Evolutionary conservation across 2,888 invertebrate genomes (phyloP), one percentile per base, ranked within the genome.

Genomic region (Pegoplata infirma): DNA sequence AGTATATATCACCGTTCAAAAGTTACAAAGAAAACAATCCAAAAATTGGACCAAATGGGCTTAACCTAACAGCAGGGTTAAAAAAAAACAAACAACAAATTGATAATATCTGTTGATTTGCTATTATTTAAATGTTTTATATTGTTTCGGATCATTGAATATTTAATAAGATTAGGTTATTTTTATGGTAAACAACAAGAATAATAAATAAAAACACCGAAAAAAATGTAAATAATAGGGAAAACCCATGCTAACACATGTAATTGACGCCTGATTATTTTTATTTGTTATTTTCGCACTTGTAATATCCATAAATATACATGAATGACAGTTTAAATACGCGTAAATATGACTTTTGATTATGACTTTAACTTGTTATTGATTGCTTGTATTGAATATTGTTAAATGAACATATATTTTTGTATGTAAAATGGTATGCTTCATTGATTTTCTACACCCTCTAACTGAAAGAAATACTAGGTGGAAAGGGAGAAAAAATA

Each of bases 261-360:
- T 83, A 83, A 79, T 76, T 72, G 80, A 84, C 83, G 85, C 86
- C 84, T 85, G 82, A n/a, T 80, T 82, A 66, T 63, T 63, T 73
- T 56, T 66, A 77, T 55, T 49, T 47, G 14, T 73, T 47, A 25
- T 40, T n/a, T 14, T 66, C 25, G 36, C 61, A 61, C 67, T 75
- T 75, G n/a, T n/a, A 53, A 47, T 61, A 61, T 55, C 53, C 14
- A 55, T 47, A 66, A 59, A 32, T 58, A 67, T n/a, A n/a, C n/a
- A n/a, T 67, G 44, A 59, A 51, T 44, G 36, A 73, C 61, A 28
- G 16, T 14, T n/a, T 16, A 40, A 40, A 36, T 47, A 64, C 58
- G 53, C 61, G 36, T 59, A 25, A 74, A 67, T 40, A 23, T 53
- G 32, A 59, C 32, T 67, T 53, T 19, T 78, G 76, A 75, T 76